Base-by-base conservation (phyloP, 2,888 invertebrate species). In the Cryptocheilus praepositus region DNA sequence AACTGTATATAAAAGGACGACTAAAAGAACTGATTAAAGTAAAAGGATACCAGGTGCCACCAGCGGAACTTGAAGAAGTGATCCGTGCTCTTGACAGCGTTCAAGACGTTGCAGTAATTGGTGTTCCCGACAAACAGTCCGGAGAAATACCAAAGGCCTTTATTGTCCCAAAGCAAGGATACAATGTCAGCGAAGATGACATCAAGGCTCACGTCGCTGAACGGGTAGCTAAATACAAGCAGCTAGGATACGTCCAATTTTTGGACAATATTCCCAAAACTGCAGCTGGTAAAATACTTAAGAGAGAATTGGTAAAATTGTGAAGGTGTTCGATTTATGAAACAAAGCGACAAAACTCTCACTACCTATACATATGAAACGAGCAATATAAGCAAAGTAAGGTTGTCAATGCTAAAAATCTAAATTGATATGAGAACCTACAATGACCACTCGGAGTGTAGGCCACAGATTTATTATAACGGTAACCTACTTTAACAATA, bases 1-100 rank as follows among this genome's bases (percentile, higher is more conserved):
- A 86, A 60, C 89, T 95, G 72, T 94, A 91, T 77, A 92, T 96
- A 67, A 92, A 93, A 36, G 96, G 95, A 82, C 91, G 96, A 73
- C 85, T 94, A 56, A 96, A 96, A 85, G 96, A 96, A 84, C 89
- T 96, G 45, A 96, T 96, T 67, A 97, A 96, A 90, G 94, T 94
- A 64, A 90, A 91, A 92, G 87, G 93, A 90, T 1, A 92, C 90
- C 81, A 93, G 95, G 96, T 96, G 7, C 92, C 96, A 7, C 96
- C 96, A 15, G 95, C 95, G 0, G 96, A 97, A 87, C 86, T 97
- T 53, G 96, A 97, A 86, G 92, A 91, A 65, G 83, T 94, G 3
- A 84, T 95, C 2, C 91, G 93, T 60, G 90, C 91, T 58, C 93
- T 94, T 84, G 93, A 94, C 0, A 91, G 91, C 19, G 91, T 97